A percentile compares a stretch with the other conserved stretches of the same genome.
These are phyloP conservation scores for Zaprionus davidi DNA, from an alignment of 1,140 invertebrate genomes.

Conservation along the genomic window DNA sequence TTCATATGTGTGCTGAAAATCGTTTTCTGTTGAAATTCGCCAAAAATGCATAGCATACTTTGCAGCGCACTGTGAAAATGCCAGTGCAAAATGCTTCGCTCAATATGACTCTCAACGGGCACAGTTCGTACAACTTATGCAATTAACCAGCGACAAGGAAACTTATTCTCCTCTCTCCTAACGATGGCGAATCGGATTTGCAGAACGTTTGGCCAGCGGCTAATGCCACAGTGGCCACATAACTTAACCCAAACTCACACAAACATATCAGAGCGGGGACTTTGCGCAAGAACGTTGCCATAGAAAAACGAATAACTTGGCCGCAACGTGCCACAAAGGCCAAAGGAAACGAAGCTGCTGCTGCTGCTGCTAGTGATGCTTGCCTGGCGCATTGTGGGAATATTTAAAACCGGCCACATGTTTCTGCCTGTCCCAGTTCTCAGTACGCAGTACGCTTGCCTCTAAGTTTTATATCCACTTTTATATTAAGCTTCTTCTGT, in stretches of 20 bases:
- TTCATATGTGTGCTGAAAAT: slow-evolving; percentile 11
- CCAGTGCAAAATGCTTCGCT: neutral
- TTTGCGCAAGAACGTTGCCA: slow-evolving; percentile 62
- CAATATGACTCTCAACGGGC: neutral
- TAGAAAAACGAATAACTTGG: slow-evolving; percentile 66
- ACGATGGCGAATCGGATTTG: slow-evolving; percentile 5
- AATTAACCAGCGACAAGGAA: neutral
- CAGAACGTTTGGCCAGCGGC: slow-evolving; percentile 32
- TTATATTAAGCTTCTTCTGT: neutral
- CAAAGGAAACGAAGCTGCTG: slow-evolving; percentile 10
- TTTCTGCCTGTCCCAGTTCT: slow-evolving; percentile 12
- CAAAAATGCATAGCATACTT: slow-evolving; percentile 27
- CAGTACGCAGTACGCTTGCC: neutral
- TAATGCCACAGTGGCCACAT: slow-evolving; percentile 63
- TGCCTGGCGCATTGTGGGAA: slow-evolving; percentile 56
- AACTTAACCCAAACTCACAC: slow-evolving; percentile 56
- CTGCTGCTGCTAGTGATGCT: neutral
- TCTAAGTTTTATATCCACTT: neutral
- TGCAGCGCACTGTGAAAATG: neutral
- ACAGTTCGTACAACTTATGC: neutral
- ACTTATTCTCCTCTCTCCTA: neutral
- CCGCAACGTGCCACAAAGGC: slow-evolving; percentile 22
- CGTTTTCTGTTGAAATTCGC: slow-evolving; percentile 29
- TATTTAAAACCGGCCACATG: slow-evolving; percentile 68
- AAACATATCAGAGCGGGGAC: slow-evolving; percentile 74